Base-by-base conservation (phyloP, 53 echinoderm and acorn worm genomes). In the Henricia sp. region DNA sequence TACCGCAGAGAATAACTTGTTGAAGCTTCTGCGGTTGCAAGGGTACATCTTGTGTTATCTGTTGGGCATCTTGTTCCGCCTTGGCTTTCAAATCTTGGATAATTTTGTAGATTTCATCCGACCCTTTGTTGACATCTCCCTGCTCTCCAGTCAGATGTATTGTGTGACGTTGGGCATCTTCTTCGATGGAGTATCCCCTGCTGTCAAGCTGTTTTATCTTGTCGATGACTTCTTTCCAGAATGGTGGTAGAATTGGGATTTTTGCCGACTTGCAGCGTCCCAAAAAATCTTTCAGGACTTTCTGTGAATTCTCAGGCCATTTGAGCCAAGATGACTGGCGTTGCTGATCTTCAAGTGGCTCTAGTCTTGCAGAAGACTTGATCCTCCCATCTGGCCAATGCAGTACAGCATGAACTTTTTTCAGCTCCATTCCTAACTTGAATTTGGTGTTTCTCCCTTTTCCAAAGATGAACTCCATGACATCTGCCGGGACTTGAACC, bases 21-120 rank as follows among this genome's bases (percentile, higher is more conserved):
- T 88, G 82, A 0, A 75, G 38, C 39, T 67, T 75, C 54, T 52
- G 40, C 23, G 55, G 36, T 57, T 37, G n/a, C 37, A 74, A 59
- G n/a, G 0, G 8, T 17, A 38, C 36, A 4, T 66, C 38, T 64
- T 83, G 6, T 52, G 19, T 50, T 55, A 26, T 38, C 71, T 59
- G 70, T 51, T 67, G 24, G 2, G 82, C 88, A 72, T 88, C 52
- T 20, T 60, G 38, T 11, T 82, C 88, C 6, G 63, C 83, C 62
- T 83, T 83, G 11, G 34, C 43, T 51, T 65, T 62, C 24, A 88
- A 71, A 33, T 72, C 41, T 5, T 30, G n/a, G 30, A 83, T 72
- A 27, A 59, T 23, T 21, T 14, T 26, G 10, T 60, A 17, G 27
- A 88, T 37, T 27, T 17, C 57, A 27, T 6, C 33, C 23, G 38